phyloP scores from a whole-genome alignment of 2,797 vertebrate genomes.

The Hafferia zeledoni region DNA sequence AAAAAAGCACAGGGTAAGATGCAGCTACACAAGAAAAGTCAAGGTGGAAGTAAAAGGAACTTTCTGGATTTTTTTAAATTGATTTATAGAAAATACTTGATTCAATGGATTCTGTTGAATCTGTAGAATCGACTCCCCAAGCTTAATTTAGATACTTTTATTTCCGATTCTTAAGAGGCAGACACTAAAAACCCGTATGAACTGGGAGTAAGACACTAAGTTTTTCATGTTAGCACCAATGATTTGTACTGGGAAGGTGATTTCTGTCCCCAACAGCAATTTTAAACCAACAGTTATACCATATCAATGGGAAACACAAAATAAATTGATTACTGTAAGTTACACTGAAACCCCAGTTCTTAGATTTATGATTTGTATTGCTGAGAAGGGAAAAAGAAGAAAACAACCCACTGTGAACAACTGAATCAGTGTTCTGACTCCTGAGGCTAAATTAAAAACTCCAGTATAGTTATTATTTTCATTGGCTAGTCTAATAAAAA shows the following conservation, averaged over 20 bases:
- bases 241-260: neutral
- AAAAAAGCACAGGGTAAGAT: neutral
- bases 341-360: neutral
- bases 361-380: neutral
- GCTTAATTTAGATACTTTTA: neutral
- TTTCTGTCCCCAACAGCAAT: neutral
- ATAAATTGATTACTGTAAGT: neutral
- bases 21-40: neutral
- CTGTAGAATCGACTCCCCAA: neutral
- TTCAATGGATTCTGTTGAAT: neutral
- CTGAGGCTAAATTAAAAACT: neutral
- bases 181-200: neutral
- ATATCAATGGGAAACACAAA: neutral
- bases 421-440: neutral
- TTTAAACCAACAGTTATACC: neutral
- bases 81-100: neutral
- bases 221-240: neutral
- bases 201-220: neutral
- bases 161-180: neutral
- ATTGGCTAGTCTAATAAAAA: constrained; percentile 8
- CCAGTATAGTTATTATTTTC: neutral
- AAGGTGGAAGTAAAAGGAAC: neutral
- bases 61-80: neutral
- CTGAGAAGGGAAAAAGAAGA: neutral
- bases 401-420: neutral